Evolutionary conservation across 2,797 vertebrate genomes (phyloP).

Genomic region (Epinephelus malabaricus): DNA sequence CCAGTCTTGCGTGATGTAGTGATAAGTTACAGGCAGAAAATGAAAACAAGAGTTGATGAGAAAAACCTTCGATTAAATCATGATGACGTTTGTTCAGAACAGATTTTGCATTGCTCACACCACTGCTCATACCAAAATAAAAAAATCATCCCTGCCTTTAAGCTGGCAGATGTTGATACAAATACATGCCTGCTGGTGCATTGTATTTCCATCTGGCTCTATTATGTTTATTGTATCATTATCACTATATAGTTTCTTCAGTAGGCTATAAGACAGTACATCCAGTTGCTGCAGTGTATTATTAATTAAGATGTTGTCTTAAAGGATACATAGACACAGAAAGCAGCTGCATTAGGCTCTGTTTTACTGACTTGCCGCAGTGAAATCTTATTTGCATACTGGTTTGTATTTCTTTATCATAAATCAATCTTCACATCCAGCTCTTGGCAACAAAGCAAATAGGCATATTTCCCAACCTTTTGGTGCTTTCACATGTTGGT

Average conservation of each 20-base stretch:
- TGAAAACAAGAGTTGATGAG: slow-evolving; percentile 47
- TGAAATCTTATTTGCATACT: neutral
- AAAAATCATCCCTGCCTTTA: slow-evolving; percentile 16
- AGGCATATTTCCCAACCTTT: neutral
- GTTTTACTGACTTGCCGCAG: neutral
- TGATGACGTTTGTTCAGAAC: slow-evolving; percentile 11
- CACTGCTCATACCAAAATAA: neutral
- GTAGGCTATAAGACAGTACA: neutral
- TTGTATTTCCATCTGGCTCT: slow-evolving; percentile 1
- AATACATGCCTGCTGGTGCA: slow-evolving; percentile 15
- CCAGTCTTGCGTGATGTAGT: slow-evolving; percentile 21
- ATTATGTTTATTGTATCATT: neutral
- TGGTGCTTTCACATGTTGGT: neutral
- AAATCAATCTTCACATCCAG: neutral
- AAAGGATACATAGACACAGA: neutral
- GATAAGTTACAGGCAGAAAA: slow-evolving; percentile 57
- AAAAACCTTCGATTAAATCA: slow-evolving; percentile 34
- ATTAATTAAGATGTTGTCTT: slow-evolving; percentile 21
- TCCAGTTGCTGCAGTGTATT: neutral
- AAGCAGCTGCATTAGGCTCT: neutral
- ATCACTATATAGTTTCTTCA: neutral
- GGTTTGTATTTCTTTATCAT: neutral
- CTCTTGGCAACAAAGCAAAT: neutral
- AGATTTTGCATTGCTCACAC: neutral
- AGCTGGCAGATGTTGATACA: neutral